These are phyloP conservation scores for Forbesichthys agassizii DNA, from an alignment of 2,113 vertebrate species.

Conservation along the genomic window DNA sequence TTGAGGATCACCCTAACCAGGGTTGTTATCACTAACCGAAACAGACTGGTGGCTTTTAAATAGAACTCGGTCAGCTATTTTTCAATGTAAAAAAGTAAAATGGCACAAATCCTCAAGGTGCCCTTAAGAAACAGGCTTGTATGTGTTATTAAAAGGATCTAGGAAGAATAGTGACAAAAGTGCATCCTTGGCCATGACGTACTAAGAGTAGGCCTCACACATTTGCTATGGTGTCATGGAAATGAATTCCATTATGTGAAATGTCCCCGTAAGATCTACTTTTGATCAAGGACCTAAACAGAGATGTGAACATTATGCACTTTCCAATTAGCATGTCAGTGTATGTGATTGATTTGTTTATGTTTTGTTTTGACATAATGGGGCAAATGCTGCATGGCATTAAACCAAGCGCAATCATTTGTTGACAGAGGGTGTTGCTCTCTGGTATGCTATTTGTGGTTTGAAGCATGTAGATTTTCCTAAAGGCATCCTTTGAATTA, in stretches of 20 bases:
- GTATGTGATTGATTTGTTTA: neutral
- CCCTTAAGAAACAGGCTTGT: neutral
- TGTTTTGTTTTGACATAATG: neutral
- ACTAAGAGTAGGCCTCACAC: no score
- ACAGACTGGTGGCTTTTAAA: no score
- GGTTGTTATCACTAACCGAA: no score
- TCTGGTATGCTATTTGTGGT: constrained; percentile 13
- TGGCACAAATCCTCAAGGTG: no score
- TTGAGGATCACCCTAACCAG: no score
- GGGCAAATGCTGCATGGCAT: neutral
- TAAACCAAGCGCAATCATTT: constrained; percentile 1
- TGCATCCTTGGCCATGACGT: no score
- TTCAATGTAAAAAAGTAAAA: no score
- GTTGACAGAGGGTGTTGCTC: constrained; percentile 24
- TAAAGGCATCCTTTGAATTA: constrained; percentile 18
- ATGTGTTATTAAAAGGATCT: no score
- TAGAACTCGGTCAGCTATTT: no score
- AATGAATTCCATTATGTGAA: neutral
- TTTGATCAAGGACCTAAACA: neutral
- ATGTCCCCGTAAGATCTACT: neutral
- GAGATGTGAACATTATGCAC: neutral
- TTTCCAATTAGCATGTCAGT: neutral
- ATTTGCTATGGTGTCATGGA: no score
- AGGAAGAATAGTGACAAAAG: no score
- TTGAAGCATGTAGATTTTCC: constrained; percentile 31